Conservation (phyloP, 2,888 invertebrate species). For the Sinopyrophorus schimmeli region DNA sequence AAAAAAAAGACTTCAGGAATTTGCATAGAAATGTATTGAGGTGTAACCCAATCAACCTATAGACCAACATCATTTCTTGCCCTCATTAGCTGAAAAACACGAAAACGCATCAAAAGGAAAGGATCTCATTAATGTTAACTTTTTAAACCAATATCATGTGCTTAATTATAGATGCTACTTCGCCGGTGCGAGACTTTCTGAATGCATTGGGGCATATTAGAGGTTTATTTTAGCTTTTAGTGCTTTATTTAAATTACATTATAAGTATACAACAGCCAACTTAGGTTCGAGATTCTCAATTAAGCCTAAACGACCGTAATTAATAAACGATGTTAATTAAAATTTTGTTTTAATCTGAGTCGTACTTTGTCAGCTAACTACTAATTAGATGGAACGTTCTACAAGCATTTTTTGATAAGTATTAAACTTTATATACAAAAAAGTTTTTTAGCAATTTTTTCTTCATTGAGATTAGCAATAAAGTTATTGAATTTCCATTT, state of each 20-base stretch:
- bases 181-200: conserved; percentile 2
- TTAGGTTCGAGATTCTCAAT: conserved; percentile 1
- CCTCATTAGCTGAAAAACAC: conserved; percentile 10
- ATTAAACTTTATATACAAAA: too few relatives aligned
- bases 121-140: conserved; percentile 5
- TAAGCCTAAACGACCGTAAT: conserved; percentile 18
- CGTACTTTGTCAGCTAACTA: conserved; percentile 15
- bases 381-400: conserved; percentile 13
- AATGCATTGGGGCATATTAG: conserved; percentile 14
- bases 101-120: conserved; percentile 5
- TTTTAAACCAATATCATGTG: conserved; percentile 15
- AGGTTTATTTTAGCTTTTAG: conserved; percentile 8
- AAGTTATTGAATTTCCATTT: too few relatives aligned
- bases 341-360: conserved; percentile 16
- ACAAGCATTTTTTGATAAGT: conserved; percentile 5
- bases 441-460: too few relatives aligned
- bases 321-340: conserved; percentile 23
- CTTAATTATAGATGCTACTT: conserved; percentile 11
- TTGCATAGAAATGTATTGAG: conserved; percentile 2
- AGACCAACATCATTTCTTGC: background rate
- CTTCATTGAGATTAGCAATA: too few relatives aligned
- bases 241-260: conserved; percentile 17
- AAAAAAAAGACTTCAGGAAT: too few relatives aligned
- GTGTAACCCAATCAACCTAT: conserved; percentile 1
- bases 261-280: conserved; percentile 8